Percentiles rank a stretch among this genome's conserved stretches.
Conservation (phyloP, 2,113 vertebrate genomes). For the Penelope pileata region DNA sequence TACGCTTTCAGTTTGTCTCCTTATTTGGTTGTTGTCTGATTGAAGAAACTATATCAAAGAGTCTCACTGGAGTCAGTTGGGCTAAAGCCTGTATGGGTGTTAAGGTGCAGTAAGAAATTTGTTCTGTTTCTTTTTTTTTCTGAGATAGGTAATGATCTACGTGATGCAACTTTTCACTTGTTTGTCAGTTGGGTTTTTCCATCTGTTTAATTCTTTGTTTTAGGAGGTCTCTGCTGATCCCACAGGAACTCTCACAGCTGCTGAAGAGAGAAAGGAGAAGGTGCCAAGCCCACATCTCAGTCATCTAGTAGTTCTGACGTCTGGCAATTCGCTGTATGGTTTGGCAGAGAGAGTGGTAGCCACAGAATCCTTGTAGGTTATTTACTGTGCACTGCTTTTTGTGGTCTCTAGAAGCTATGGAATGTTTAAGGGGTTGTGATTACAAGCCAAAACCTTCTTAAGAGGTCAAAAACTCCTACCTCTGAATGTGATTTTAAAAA, state of each 20-base stretch:
- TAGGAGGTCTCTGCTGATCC: conserved; percentile 87
- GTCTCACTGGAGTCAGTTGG: not conserved
- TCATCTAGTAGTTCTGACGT: conserved; percentile 90
- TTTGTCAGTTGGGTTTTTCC: not conserved
- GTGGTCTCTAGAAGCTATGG: not conserved
- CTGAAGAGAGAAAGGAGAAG: conserved; percentile 95
- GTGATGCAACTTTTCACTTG: not conserved
- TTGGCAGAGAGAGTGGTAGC: conserved; percentile 95
- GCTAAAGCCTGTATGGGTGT: not conserved
- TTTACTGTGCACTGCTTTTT: not conserved
- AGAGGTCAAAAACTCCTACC: not conserved
- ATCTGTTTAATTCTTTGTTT: conserved; percentile 47
- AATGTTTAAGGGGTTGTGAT: not conserved
- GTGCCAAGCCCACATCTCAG: conserved; percentile 96
- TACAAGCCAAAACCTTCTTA: not conserved
- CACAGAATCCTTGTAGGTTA: conserved; percentile 95
- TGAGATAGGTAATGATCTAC: not conserved
- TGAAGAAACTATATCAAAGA: not conserved
- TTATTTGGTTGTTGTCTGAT: not conserved
- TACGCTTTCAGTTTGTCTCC: not conserved
- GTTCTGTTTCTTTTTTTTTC: not conserved
- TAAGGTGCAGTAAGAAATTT: not conserved
- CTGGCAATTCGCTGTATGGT: conserved; percentile 87
- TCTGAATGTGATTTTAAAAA: not conserved
- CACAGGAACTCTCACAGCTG: conserved; percentile 77